phyloP scores from a whole-genome alignment of 64 coral and sea anemone genomes.

The Stichodactyla mertensii region DNA sequence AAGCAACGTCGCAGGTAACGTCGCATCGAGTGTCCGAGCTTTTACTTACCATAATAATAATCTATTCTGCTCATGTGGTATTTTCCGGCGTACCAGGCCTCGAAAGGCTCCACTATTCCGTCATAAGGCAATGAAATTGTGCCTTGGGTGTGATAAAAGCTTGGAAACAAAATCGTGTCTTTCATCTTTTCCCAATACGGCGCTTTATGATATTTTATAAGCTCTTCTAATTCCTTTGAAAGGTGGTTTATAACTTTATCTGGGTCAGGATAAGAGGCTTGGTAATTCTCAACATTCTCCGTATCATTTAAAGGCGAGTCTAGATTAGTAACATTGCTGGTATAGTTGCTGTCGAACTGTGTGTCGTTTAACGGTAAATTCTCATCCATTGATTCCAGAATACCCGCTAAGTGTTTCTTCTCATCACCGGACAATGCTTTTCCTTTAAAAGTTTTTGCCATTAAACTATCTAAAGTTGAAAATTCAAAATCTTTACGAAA shows the following conservation, averaged over 20 bases:
- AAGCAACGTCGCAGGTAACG: too few relatives aligned
- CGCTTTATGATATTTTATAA: not conserved
- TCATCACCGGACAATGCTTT: not conserved
- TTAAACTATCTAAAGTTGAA: not conserved
- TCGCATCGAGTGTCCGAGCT: not conserved
- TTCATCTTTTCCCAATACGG: not conserved
- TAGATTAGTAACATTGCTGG: not conserved
- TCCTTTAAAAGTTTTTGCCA: not conserved
- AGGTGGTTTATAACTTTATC: not conserved
- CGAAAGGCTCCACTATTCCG: slow-evolving; percentile 15
- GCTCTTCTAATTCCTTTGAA: not conserved
- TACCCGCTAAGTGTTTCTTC: not conserved
- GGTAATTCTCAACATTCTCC: not conserved
- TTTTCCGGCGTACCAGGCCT: slow-evolving; percentile 4
- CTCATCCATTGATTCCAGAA: not conserved
- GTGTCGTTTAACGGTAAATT: not conserved
- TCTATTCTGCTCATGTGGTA: slow-evolving; percentile 26
- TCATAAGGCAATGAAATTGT: slow-evolving; percentile 11
- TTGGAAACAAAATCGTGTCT: not conserved
- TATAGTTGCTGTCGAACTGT: not conserved
- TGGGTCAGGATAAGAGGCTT: not conserved
- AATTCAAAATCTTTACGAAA: not conserved
- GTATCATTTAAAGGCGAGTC: not conserved
- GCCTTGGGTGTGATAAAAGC: not conserved
- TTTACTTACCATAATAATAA: slow-evolving; percentile 22